Evolutionary conservation across 2,113 vertebrate genomes (phyloP).

Genomic region (Lasiurus borealis): DNA sequence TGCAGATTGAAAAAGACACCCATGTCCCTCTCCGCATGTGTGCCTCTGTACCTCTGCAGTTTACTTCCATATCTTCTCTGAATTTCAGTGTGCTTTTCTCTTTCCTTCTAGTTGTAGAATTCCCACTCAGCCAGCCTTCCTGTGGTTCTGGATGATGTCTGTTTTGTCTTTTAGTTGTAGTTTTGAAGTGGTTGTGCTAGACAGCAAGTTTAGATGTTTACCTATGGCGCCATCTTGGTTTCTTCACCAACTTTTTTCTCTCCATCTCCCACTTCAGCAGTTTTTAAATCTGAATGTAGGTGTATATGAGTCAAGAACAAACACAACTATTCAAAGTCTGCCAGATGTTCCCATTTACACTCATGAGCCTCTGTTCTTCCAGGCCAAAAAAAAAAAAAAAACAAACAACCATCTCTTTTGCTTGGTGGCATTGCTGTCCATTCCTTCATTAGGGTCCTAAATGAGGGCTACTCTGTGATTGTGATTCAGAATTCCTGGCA

Average conservation of each 20-base stretch:
- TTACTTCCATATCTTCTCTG: no score
- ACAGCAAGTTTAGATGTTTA: no score
- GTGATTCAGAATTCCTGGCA: slow-evolving; percentile 62
- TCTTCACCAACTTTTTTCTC: background rate
- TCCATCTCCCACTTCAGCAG: background rate
- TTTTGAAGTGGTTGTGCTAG: no score
- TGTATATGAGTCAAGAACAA: background rate
- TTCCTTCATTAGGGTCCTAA: background rate
- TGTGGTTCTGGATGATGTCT: no score
- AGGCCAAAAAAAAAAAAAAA: background rate
- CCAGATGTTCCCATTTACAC: background rate
- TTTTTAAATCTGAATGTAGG: background rate
- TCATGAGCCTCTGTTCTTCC: background rate
- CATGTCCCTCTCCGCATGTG: no score
- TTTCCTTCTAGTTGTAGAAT: no score
- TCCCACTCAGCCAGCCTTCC: no score
- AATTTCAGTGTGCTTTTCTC: no score
- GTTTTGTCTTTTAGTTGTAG: no score
- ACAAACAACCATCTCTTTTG: background rate
- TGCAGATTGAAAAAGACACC: no score
- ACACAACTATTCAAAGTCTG: background rate
- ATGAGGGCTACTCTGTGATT: slow-evolving; percentile 29
- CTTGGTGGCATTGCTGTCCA: background rate
- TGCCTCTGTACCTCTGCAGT: no score
- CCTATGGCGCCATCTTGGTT: no score